Percentiles rank a stretch among this genome's conserved stretches.
phyloP scores from a whole-genome alignment of 2,797 vertebrate genomes.

The Lutjanus argentimaculatus region DNA sequence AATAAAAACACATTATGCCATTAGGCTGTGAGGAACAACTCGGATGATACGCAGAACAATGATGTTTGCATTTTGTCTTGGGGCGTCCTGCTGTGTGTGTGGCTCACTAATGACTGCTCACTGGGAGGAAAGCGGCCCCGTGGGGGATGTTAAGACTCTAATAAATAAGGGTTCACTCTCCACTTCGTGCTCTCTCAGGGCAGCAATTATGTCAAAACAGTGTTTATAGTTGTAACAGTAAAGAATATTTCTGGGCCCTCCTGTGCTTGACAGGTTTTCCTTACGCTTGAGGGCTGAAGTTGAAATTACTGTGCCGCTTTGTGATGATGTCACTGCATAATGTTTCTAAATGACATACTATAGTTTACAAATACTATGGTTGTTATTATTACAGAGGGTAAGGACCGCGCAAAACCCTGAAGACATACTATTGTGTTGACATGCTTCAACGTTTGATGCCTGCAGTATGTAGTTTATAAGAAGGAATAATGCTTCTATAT shows the following conservation, averaged over 20 bases:
- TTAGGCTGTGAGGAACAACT: constrained; percentile 47
- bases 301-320: constrained; percentile 68
- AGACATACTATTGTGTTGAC: constrained; percentile 49
- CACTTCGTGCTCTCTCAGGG: constrained; percentile 59
- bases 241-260: constrained; percentile 63
- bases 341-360: constrained; percentile 61
- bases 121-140: constrained; percentile 57
- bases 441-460: constrained; percentile 27
- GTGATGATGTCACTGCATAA: constrained; percentile 56
- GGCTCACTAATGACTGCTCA: constrained; percentile 67
- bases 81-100: constrained; percentile 63
- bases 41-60: constrained; percentile 45
- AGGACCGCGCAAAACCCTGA: constrained; percentile 22
- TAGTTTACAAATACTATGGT: constrained; percentile 61
- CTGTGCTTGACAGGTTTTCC: constrained; percentile 63
- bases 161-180: constrained; percentile 69
- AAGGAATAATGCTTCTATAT: constrained; percentile 14
- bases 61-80: constrained; percentile 68
- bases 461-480: constrained; percentile 32
- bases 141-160: constrained; percentile 61
- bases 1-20: constrained; percentile 46
- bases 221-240: constrained; percentile 62
- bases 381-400: constrained; percentile 38
- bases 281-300: constrained; percentile 30
- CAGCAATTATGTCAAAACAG: constrained; percentile 78